phyloP scores from a whole-genome alignment of 2,113 vertebrate species.

The Hippolais icterina region DNA sequence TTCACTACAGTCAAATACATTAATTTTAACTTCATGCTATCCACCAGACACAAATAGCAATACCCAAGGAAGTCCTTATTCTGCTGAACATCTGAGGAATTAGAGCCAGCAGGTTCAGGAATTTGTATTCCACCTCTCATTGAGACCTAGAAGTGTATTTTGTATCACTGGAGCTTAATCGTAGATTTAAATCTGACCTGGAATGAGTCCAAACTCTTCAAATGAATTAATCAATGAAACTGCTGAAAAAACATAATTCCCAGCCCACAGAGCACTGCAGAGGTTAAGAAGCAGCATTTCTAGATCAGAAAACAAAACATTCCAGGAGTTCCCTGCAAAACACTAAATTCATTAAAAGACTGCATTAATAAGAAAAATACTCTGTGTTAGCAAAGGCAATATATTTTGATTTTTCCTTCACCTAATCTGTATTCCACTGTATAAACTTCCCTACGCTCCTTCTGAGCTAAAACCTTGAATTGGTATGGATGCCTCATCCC shows the following conservation, averaged over 20 bases:
- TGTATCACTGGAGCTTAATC: neutral
- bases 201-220: neutral
- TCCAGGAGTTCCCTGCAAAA: neutral
- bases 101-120: neutral
- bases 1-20: neutral
- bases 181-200: neutral
- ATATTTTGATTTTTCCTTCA: neutral
- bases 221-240: neutral
- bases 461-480: neutral
- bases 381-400: neutral
- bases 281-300: neutral
- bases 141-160: neutral
- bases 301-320: neutral
- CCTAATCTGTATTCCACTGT: neutral
- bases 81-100: neutral
- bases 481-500: neutral
- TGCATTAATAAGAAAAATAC: neutral
- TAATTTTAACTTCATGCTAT: neutral
- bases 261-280: neutral
- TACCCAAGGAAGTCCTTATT: neutral
- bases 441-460: neutral
- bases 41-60: neutral
- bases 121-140: neutral
- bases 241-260: neutral
- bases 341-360: neutral